Percentiles rank a stretch among this genome's conserved stretches.
These are phyloP conservation scores for Apoda limacodes DNA, from an alignment of 2,888 invertebrate species.

Conservation along the genomic window DNA sequence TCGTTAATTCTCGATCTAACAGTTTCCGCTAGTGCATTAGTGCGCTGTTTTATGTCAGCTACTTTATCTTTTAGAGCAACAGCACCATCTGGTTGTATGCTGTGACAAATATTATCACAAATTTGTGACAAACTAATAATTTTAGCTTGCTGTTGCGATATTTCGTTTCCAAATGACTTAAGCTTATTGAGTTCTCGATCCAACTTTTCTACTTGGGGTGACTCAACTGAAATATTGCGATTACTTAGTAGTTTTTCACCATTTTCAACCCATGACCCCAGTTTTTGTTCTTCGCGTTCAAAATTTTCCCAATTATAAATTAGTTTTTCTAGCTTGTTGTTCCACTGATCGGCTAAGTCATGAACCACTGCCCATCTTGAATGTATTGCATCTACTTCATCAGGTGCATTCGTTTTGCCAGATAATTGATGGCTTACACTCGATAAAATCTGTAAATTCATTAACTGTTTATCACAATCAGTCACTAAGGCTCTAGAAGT, in stretches of 20 bases:
- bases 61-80: constrained; percentile 78
- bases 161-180: constrained; percentile 86
- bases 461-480: constrained; percentile 82
- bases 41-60: constrained; percentile 78
- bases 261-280: constrained; percentile 81
- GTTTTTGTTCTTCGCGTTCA: constrained; percentile 79
- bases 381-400: constrained; percentile 86
- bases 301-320: constrained; percentile 86
- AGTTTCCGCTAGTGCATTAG: constrained; percentile 80
- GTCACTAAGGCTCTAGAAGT: constrained; percentile 78
- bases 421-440: constrained; percentile 80
- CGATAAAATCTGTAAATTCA: constrained; percentile 79
- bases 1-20: constrained; percentile 82
- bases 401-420: constrained; percentile 80
- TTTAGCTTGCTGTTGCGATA: constrained; percentile 87
- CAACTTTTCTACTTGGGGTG: constrained; percentile 79
- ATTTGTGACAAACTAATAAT: constrained; percentile 82
- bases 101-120: constrained; percentile 82
- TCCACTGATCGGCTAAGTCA: constrained; percentile 82
- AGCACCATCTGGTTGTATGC: constrained; percentile 83
- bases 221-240: constrained; percentile 72
- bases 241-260: constrained; percentile 73
- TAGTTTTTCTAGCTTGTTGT: constrained; percentile 81
- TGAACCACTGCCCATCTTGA: constrained; percentile 89
- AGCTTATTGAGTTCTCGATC: constrained; percentile 81